Base-by-base conservation (phyloP, 35 echinoderm and acorn worm genomes). In the Stichopus chloronotus region DNA sequence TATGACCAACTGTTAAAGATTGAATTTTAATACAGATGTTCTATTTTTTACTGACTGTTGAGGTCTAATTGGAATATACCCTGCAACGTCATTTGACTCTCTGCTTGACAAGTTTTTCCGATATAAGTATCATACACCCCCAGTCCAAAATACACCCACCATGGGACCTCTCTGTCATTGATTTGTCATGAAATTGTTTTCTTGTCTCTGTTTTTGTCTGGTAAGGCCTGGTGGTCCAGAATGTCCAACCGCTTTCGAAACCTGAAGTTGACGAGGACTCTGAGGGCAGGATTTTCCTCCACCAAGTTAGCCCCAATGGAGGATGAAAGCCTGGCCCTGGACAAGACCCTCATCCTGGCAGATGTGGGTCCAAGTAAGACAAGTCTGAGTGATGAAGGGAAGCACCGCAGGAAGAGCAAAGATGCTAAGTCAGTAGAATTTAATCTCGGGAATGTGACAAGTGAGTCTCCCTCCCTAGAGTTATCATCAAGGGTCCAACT, bases 201-300 rank as follows among this genome's bases (percentile, higher is more conserved):
- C 69, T 19, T 74, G 14, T 74, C 8, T 61, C 59, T 61, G 59
- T 22, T 56, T 80, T 87, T 3, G 43, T 78, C 54, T 71, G 59
- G 20, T 56, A 78, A 99, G 97, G 93, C 95, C 13, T 99, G 97
- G 97, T 99, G 97, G 97, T 95, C 95, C 53, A 78, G 97, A 59
- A 95, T 99, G 93, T 99, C 97, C 30, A 99, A 99, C 61, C 93
- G 97, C 2, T 99, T 99, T 84, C 97, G 92, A 53, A 99, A 99
- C 59, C 84, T 99, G 52, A 99, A 99, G 61, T 79, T 99, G 55
- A 93, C 95, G 1, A 94, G 97, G 20, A 99, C 97, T 1, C 57
- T 99, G 53, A 87, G 93, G 71, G 95, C 92, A 19, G 92, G 97
- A 24, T 78, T 98, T 11, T 93, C 95, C 7, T 81, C 97, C 22